Conservation (phyloP, 2,113 vertebrate species). For the Dicentrarchus labrax region DNA sequence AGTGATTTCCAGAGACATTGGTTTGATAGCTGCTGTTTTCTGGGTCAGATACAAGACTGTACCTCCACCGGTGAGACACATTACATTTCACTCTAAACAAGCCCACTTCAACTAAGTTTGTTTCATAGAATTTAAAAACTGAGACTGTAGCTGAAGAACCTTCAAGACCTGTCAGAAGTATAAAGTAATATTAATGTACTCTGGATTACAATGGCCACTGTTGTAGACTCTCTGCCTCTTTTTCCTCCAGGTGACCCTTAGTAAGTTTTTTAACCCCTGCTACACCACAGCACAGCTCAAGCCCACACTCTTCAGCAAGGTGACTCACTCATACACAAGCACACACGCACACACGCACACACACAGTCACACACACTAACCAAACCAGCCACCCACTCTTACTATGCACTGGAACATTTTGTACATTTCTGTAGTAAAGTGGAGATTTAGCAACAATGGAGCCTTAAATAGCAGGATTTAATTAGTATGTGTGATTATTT, state of each 20-base stretch:
- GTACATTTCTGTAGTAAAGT: neutral
- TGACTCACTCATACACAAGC: constrained; percentile 69
- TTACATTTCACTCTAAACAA: neutral
- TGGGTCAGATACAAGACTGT: constrained; percentile 98
- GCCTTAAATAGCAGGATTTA: neutral
- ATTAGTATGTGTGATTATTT: neutral
- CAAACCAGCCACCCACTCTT: neutral
- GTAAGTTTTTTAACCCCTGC: constrained; percentile 99
- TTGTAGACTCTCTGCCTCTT: constrained; percentile 21
- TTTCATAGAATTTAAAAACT: neutral
- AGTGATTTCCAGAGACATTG: constrained; percentile 93
- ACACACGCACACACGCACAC: constrained; percentile 15
- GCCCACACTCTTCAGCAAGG: constrained; percentile 98
- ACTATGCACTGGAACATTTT: neutral
- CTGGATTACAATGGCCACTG: neutral
- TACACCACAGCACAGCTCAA: constrained; percentile 97
- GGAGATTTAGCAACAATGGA: neutral
- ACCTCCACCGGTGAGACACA: constrained; percentile 91
- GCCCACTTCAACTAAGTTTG: neutral
- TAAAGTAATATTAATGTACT: neutral
- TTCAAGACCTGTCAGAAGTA: neutral
- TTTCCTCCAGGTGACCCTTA: constrained; percentile 89
- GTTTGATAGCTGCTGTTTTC: constrained; percentile 95
- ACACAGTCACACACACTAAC: neutral
- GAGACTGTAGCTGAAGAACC: neutral